A percentile compares a stretch with the other conserved stretches of the same genome.
Evolutionary conservation across 1,140 invertebrate species (phyloP).

Genomic region (Drosophila gunungcola): DNA sequence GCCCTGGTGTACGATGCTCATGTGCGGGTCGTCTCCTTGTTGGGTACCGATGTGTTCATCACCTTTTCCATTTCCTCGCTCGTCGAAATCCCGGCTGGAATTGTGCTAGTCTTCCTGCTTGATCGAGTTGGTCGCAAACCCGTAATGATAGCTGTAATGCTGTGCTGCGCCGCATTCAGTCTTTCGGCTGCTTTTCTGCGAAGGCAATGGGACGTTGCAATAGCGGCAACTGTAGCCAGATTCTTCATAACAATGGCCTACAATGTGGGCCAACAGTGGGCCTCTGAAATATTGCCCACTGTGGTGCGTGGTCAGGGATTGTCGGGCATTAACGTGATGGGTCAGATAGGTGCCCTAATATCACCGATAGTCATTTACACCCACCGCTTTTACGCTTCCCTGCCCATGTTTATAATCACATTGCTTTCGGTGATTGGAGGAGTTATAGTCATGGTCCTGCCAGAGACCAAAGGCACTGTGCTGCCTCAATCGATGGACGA

Average conservation of each 20-base stretch:
- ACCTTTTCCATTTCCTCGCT: slow-evolving; percentile 93
- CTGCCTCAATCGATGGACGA: slow-evolving; percentile 89
- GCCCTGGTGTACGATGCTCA: slow-evolving; percentile 94
- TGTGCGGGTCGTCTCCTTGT: slow-evolving; percentile 91
- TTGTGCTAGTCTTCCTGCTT: slow-evolving; percentile 90
- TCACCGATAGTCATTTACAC: slow-evolving; percentile 93
- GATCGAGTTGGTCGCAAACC: slow-evolving; percentile 93
- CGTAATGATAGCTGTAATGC: slow-evolving; percentile 91
- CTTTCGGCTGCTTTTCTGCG: slow-evolving; percentile 90
- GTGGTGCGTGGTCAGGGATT: slow-evolving; percentile 93
- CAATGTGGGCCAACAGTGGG: slow-evolving; percentile 94
- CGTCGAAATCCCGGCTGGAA: slow-evolving; percentile 90
- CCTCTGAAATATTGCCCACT: slow-evolving; percentile 93
- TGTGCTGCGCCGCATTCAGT: slow-evolving; percentile 91
- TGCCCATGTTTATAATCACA: slow-evolving; percentile 90
- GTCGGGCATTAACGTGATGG: slow-evolving; percentile 92
- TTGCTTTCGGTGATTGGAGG: slow-evolving; percentile 88
- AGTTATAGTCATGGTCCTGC: slow-evolving; percentile 90
- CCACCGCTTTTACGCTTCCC: slow-evolving; percentile 87
- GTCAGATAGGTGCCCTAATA: slow-evolving; percentile 91
- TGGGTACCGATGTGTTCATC: slow-evolving; percentile 91
- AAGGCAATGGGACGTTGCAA: slow-evolving; percentile 87
- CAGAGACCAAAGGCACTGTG: slow-evolving; percentile 92
- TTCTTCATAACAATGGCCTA: slow-evolving; percentile 94
- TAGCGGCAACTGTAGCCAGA: slow-evolving; percentile 90